Base-by-base conservation (phyloP, 2,797 vertebrate species). In the Intellagama lesueurii region DNA sequence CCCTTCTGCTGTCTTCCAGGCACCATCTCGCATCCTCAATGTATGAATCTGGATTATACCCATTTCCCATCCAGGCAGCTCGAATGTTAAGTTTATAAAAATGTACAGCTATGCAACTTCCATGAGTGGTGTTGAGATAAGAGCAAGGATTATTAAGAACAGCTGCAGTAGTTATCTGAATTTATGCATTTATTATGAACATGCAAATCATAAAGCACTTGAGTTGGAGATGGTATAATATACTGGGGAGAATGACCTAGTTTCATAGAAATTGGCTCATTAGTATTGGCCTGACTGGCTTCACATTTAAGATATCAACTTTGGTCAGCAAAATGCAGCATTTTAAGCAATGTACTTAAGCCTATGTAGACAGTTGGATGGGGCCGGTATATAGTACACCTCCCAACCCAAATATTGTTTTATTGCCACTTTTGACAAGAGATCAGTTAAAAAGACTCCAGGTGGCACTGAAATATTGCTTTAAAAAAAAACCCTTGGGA, bases 1-100 rank as follows among this genome's bases (percentile, higher is more conserved):
- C 90, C 97, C 98, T 77, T 99, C 98, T 35, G 99, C 99, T 1
- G 97, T 99, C 94, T 99, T 99, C 96, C 98, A 99, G 95, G 97
- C 98, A 0, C 97, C 98, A 0, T 97, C 96, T 2, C 97, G 97
- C 94, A 98, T 98, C 95, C 98, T 98, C 96, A 98, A 98, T 32
- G 97, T 98, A 96, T 99, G 98, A 99, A 90, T 7, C 70, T 7
- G 91, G 90, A 81, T 76, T 87, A 40, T 32, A 68, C 64, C 12
- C 64, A 44, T 90, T 87, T 90, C 76, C 22, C 77, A 17, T 60
- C 77, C 90, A 79, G 94, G 91, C 95, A 94, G 94, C 91, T 90
- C 35, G 72, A 92, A 89, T 0, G 8, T 0, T 2, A 91, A n/a
- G 90, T 87, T 91, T 73, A 78, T 90, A 89, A 7, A 82, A 91